Evolutionary conservation across 1,140 invertebrate species (phyloP), one percentile per base, ranked within the genome.

Genomic region (Eumaeus atala): DNA sequence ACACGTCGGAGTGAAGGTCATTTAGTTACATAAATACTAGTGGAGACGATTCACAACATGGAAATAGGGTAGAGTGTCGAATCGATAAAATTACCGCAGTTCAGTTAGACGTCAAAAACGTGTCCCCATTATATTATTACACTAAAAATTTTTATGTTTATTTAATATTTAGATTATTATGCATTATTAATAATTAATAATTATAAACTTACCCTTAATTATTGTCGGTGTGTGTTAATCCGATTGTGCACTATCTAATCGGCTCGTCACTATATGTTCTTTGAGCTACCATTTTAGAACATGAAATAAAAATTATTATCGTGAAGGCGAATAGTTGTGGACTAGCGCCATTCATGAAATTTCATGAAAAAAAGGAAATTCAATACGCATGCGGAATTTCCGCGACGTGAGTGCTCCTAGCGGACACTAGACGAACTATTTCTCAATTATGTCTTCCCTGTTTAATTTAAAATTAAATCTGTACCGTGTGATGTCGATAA

Each of bases 51-150:
- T 74, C 70, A 81, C 65, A 76, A 73, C 73, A 73, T 68, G 64
- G 62, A 72, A 82, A 78, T 72, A 65, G 69, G 73, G 72, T 76
- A 66, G 74, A 74, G 76, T 77, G 77, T 75, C 71, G 74, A 88
- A 88, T 88, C 87, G 77, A 88, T 88, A 88, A 87, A 87, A 84
- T 84, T 87, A 87, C 87, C 87, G 87, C 87, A 88, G 84, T 87
- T 87, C 77, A 78, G 82, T 78, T 80, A 64, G 72, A 69, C 62
- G 65, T 9, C 16, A 71, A 74, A 67, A 61, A n/a, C 12, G n/a
- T n/a, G 38, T 34, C 33, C 18, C 38, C 9, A 14, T 37, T 48
- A 48, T 42, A 6, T 17, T 49, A 40, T 47, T 11, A 51, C 5
- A 49, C 18, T 21, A 12, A 7, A 37, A 36, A 53, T 42, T 16